Percentiles rank a stretch among this genome's conserved stretches.
Conservation (phyloP, 2,113 vertebrate genomes). For the Apaloderma vittatum region DNA sequence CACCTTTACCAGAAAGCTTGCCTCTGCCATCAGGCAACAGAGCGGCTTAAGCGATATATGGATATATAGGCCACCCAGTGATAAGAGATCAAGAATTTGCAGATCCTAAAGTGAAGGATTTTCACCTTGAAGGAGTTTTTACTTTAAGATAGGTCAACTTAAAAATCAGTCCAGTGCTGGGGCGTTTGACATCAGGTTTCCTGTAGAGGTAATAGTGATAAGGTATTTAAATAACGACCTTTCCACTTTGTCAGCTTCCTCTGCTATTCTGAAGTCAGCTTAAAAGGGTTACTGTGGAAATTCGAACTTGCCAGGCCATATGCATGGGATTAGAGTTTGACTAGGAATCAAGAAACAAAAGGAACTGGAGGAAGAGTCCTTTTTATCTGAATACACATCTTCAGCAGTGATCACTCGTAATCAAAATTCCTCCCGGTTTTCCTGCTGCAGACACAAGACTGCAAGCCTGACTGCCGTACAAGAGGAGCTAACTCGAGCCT, state of each 20-base stretch:
- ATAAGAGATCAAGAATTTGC: neutral
- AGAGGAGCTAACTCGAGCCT: neutral
- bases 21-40: neutral
- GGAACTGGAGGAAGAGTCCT: conserved; percentile 16
- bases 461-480: neutral
- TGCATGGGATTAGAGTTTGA: neutral
- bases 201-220: neutral
- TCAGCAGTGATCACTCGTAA: conserved; percentile 15
- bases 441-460: neutral
- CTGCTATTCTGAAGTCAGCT: neutral
- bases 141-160: neutral
- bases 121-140: neutral
- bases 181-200: neutral
- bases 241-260: conserved; percentile 34
- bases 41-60: neutral
- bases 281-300: conserved; percentile 43
- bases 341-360: conserved; percentile 47
- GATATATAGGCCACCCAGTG: neutral
- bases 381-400: conserved; percentile 51
- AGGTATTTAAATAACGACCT: conserved; percentile 40
- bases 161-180: neutral
- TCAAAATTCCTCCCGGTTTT: conserved; percentile 37
- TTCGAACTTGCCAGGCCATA: neutral
- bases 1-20: neutral
- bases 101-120: conserved; percentile 7